Percentiles rank a stretch among this genome's conserved stretches.
These are phyloP conservation scores for Nothoprocta pentlandii DNA, from an alignment of 2,113 vertebrate species.

Conservation along the genomic window DNA sequence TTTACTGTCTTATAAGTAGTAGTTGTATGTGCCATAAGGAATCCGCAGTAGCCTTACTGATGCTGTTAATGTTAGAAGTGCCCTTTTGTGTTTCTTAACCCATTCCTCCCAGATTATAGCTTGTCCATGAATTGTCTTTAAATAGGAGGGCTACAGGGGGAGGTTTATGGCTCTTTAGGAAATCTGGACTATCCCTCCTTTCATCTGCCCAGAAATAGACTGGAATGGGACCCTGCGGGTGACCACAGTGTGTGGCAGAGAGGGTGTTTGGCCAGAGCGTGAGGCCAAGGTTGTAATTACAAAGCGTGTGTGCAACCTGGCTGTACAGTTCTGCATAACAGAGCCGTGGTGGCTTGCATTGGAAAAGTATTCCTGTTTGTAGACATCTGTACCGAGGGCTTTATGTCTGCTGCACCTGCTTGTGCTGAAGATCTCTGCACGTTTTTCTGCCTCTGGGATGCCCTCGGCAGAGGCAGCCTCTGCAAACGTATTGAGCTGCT, in stretches of 20 bases:
- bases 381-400: not conserved
- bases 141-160: not conserved
- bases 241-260: not conserved
- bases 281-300: not conserved
- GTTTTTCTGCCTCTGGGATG: not conserved
- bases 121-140: not conserved
- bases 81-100: not conserved
- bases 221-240: not conserved
- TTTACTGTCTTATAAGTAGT: slow-evolving; percentile 21
- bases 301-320: not conserved
- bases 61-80: not conserved
- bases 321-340: not conserved
- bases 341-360: accelerated
- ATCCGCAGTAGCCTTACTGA: not conserved
- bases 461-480: not conserved
- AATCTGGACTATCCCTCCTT: not conserved
- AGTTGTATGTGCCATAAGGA: not conserved
- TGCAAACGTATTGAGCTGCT: not conserved
- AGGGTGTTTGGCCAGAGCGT: too few relatives aligned
- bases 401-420: not conserved
- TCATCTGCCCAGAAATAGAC: not conserved
- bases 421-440: not conserved
- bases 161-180: not conserved
- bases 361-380: not conserved
- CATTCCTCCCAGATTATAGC: not conserved